These are phyloP conservation scores for Drosophila putrida DNA, from an alignment of 2,888 invertebrate species.

Conservation along the genomic window DNA sequence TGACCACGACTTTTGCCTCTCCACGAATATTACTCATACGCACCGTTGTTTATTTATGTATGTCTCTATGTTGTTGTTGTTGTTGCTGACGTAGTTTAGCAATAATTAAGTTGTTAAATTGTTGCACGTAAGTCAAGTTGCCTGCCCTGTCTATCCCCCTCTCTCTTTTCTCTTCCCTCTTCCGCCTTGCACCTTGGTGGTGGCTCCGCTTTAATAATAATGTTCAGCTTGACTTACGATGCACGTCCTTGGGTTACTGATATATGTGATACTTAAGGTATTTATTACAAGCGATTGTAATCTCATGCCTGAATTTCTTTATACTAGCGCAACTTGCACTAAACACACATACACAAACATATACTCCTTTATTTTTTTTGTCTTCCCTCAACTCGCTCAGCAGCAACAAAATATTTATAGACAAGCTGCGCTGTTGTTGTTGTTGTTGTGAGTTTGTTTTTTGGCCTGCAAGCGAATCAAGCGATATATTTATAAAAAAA, in stretches of 20 bases:
- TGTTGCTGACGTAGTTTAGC: conserved; percentile 80
- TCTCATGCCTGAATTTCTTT: conserved; percentile 77
- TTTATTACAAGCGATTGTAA: conserved; percentile 84
- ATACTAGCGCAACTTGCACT: conserved; percentile 29
- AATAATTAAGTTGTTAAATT: conserved; percentile 84
- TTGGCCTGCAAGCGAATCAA: conserved; percentile 44
- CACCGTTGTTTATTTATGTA: conserved; percentile 78
- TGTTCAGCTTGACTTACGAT: conserved; percentile 79
- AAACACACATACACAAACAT: conserved; percentile 19
- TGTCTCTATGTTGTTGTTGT: conserved; percentile 56
- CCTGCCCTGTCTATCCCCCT: conserved; percentile 14
- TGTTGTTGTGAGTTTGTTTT: conserved; percentile 36
- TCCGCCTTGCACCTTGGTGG: not conserved
- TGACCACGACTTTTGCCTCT: conserved; percentile 56
- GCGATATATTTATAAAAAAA: conserved; percentile 20
- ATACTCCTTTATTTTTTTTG: conserved; percentile 15
- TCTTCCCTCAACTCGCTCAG: not conserved
- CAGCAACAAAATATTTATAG: conserved; percentile 71
- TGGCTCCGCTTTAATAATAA: conserved; percentile 77
- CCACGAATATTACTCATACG: conserved; percentile 74
- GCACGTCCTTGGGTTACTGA: conserved; percentile 82
- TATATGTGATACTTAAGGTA: conserved; percentile 84
- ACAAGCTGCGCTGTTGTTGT: conserved; percentile 49
- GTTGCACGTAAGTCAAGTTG: conserved; percentile 81
- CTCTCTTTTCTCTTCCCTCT: conserved; percentile 2